Percentiles rank a stretch among this genome's conserved stretches.
Conservation (phyloP, 37 sponge, comb jelly and placozoan genomes). For the Oscarella lobularis region DNA sequence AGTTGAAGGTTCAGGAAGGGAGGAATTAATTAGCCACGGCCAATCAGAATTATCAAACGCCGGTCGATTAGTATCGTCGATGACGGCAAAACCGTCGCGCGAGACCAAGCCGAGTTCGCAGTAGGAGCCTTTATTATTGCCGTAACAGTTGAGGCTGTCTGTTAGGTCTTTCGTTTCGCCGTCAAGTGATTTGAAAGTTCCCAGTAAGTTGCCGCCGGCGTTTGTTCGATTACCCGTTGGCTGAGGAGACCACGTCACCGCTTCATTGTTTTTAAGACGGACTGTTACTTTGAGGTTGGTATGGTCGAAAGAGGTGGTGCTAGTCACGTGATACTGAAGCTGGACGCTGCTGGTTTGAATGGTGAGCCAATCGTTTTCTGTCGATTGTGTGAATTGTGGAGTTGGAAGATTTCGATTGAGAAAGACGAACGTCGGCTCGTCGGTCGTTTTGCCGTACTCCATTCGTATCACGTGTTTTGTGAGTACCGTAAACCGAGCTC, state of each 20-base stretch:
- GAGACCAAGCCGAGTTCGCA: slow-evolving; percentile 31
- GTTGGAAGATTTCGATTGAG: slow-evolving; percentile 30
- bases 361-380: slow-evolving; percentile 15
- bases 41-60: slow-evolving; percentile 33
- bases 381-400: slow-evolving; percentile 16
- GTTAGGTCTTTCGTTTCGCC: slow-evolving; percentile 13
- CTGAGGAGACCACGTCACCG: slow-evolving; percentile 22
- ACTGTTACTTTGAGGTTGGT: slow-evolving; percentile 23
- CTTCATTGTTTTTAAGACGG: neutral
- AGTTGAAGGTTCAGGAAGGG: slow-evolving; percentile 9
- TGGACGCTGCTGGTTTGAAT: slow-evolving; percentile 16
- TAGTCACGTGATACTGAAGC: neutral
- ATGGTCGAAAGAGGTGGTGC: slow-evolving; percentile 12
- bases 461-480: slow-evolving; percentile 32
- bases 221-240: slow-evolving; percentile 25
- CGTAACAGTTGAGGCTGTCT: slow-evolving; percentile 23
- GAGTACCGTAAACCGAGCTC: slow-evolving; percentile 45
- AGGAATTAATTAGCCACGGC: slow-evolving; percentile 41
- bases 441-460: slow-evolving; percentile 30
- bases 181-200: slow-evolving; percentile 39
- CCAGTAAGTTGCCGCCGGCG: slow-evolving; percentile 32
- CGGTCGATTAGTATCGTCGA: slow-evolving; percentile 52
- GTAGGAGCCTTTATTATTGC: slow-evolving; percentile 23
- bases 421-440: slow-evolving; percentile 30
- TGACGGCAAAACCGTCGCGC: slow-evolving; percentile 33